These are phyloP conservation scores for Xenopus laevis DNA, from an alignment of 2,113 vertebrate species.

Conservation along the genomic window DNA sequence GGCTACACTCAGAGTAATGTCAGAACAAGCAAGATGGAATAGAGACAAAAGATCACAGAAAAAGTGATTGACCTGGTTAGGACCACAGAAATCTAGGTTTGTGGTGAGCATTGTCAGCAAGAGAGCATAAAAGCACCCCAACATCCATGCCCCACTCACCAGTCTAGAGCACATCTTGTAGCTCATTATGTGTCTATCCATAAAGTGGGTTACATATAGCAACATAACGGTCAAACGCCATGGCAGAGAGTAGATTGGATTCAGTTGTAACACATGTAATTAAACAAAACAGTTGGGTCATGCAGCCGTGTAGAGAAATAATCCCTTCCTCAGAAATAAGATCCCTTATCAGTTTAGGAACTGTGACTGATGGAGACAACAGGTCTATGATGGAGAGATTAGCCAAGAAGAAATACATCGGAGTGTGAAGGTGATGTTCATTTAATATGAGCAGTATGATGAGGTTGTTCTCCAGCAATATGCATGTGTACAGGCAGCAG, in stretches of 20 bases:
- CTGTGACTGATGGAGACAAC: no score
- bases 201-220: slow-evolving; percentile 41
- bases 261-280: slow-evolving; percentile 34
- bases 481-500: no score
- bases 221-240: slow-evolving; percentile 41
- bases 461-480: no score
- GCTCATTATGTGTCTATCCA: slow-evolving; percentile 37
- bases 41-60: not conserved
- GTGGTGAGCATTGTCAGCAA: not conserved
- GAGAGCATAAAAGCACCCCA: no score
- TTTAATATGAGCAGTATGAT: no score
- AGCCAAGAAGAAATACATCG: no score
- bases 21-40: not conserved
- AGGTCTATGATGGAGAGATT: no score
- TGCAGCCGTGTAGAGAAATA: slow-evolving; percentile 37
- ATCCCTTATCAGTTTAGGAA: no score
- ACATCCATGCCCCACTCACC: no score
- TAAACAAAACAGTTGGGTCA: slow-evolving; percentile 22
- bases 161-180: not conserved
- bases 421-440: no score
- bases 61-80: not conserved
- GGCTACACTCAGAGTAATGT: not conserved
- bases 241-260: slow-evolving; percentile 43
- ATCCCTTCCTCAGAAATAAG: not conserved
- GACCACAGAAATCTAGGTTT: not conserved